Evolutionary conservation across 2,888 invertebrate genomes (phyloP).

Genomic region (Sarcophaga caerulescens): DNA sequence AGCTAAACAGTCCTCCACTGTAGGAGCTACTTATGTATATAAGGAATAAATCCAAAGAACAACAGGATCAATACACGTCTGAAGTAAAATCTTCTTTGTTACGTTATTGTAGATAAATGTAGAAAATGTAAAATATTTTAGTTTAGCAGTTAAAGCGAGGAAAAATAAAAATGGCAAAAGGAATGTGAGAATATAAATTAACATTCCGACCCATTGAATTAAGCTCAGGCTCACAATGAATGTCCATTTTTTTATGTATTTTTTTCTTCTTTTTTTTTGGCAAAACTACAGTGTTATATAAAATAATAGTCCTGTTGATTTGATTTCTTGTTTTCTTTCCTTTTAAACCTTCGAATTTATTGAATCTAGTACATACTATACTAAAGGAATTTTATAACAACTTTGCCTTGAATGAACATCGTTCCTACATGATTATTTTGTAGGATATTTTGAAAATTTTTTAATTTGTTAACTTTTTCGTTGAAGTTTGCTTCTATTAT

Average conservation of each 20-base stretch:
- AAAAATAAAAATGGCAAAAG: slow-evolving; percentile 16
- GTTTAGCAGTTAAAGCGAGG: not conserved
- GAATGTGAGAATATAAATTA: slow-evolving; percentile 59
- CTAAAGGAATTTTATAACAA: too few relatives aligned
- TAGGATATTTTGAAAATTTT: too few relatives aligned
- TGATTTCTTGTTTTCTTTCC: not conserved
- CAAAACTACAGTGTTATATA: not conserved
- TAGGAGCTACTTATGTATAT: too few relatives aligned
- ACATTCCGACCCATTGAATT: slow-evolving; percentile 59
- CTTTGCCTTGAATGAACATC: too few relatives aligned
- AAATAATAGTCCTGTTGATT: not conserved
- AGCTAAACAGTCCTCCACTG: not conserved
- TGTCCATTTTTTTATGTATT: not conserved
- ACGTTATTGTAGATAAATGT: not conserved
- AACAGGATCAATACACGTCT: not conserved
- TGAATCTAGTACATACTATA: too few relatives aligned
- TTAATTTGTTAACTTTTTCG: too few relatives aligned
- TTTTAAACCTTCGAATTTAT: not conserved
- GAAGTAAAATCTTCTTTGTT: not conserved
- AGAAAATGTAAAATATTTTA: not conserved
- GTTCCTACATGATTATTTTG: too few relatives aligned
- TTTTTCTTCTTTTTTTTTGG: not conserved
- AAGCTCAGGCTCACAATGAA: slow-evolving; percentile 4
- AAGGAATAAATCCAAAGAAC: too few relatives aligned
- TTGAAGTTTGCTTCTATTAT: too few relatives aligned